These are phyloP conservation scores for Phaethon lepturus DNA, from an alignment of 2,113 vertebrate species.

Conservation along the genomic window DNA sequence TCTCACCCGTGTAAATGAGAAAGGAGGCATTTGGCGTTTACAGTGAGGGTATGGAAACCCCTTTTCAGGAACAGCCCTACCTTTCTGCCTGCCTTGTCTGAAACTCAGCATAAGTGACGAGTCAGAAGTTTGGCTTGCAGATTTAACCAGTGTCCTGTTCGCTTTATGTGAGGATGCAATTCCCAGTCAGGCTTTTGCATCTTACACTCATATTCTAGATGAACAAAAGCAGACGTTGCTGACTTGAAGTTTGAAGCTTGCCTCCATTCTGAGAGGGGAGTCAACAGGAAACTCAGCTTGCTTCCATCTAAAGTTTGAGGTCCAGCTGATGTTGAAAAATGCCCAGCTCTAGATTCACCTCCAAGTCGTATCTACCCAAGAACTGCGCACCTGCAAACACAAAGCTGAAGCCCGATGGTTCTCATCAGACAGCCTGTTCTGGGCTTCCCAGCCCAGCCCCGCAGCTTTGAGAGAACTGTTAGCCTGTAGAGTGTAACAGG, in stretches of 20 bases:
- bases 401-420: not conserved
- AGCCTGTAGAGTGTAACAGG: not conserved
- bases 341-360: not conserved
- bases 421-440: not conserved
- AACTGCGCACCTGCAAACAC: not conserved
- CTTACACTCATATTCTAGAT: not conserved
- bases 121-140: not conserved
- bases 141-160: not conserved
- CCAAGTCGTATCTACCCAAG: not conserved
- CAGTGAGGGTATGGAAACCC: not conserved
- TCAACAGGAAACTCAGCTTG: not conserved
- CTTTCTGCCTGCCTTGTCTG: not conserved
- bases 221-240: not conserved
- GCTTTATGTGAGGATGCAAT: not conserved
- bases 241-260: not conserved
- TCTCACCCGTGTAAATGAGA: fast-evolving
- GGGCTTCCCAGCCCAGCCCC: not conserved
- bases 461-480: not conserved
- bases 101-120: not conserved
- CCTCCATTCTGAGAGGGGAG: not conserved
- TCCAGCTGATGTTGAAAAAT: not conserved
- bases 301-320: not conserved
- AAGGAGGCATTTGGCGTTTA: not conserved
- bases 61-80: not conserved
- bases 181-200: not conserved